Evolutionary conservation across 92 coral and sea anemone genomes (phyloP), one percentile per base, ranked within the genome.

Genomic region (Epizoanthus illoricatus): DNA sequence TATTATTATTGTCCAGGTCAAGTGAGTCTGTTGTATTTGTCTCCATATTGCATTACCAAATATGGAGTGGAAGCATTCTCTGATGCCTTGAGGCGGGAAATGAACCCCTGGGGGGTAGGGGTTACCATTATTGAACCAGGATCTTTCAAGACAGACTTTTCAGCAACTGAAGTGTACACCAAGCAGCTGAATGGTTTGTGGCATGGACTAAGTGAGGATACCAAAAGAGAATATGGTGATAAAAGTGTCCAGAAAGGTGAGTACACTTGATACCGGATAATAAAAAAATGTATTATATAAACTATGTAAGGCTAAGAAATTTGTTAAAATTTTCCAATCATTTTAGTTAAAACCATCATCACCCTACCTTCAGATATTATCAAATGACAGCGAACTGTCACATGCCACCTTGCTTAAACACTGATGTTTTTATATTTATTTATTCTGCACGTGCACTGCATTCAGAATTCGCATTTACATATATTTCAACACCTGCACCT

Each of bases 11-110:
- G 13, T 47, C 17, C 66, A 92, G 95, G 92, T 21, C 91, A 91
- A 36, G 62, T 83, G 2, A 61, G 84, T 20, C 86, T 83, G 16
- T 82, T 86, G 41, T 68, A 64, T n/a, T 15, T 82, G n/a, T 75
- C 91, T 1, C 69, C 86, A 58, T 92, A 92, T 54, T 84, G 82
- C 19, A 23, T 85, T 71, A 85, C 79, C 56, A 92, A 92, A 39
- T 92, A 84, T 79, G 95, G 91, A 12, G 93, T 92, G 28, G 91
- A 92, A 61, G 95, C 91, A 33, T 92, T 92, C 58, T 89, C 92
- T 0, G 95, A 92, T 81, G 95, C 92, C 17, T 65, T 92, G 71
- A 88, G 95, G 64, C 86, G 88, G 5, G 95, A 92, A 81, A 79
- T 92, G 85, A 76, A 82, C 61, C 86, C 86, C 24, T 92, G 90